Base-by-base conservation (phyloP, 92 coral and sea anemone species). In the Epizoanthus illoricatus region DNA sequence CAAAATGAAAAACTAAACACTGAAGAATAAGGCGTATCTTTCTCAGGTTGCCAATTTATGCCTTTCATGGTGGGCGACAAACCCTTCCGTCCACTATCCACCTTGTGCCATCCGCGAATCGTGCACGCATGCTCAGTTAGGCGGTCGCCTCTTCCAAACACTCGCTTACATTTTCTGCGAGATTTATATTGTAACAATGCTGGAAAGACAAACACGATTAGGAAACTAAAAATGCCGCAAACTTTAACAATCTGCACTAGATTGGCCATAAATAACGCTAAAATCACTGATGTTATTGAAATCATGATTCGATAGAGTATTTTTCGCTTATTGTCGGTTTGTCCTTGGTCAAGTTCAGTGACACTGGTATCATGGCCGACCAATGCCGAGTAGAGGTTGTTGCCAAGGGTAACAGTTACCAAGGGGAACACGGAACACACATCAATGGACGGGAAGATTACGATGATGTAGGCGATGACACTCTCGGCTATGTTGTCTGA, bases 351-450 rank as follows among this genome's bases (percentile, higher is more conserved):
- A 15, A 78, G 82, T 42, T 78, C 82, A 10, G 71, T 78, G 60
- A 78, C 71, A 45, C 82, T 78, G 1, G 82, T 78, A 63, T 78
- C 82, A 42, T 55, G 56, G 28, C 82, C 82, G 6, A 61, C 82
- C 82, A 78, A 11, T 17, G 65, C 70, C 10, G 71, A 78, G 71
- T 78, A 78, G 19, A 78, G 82, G 59, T 78, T 78, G 82, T 78
- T 78, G 72, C 82, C 82, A 78, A 78, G 82, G 61, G 82, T 78
- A 19, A 78, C 82, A 9, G 82, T 78, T n/a, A 78, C 71, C 82
- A 78, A 20, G 82, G 82, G 82, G 49, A 78, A 78, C 70, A 78
- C 69, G 7, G 82, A 78, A 12, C 82, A 78, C 15, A 78, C 61
- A 13, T 78, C 82, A 59, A 78, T 78, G 21, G 82, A 78, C 17